Evolutionary conservation across 2,888 invertebrate species (phyloP).

Genomic region (Tryphoninae sp.): DNA sequence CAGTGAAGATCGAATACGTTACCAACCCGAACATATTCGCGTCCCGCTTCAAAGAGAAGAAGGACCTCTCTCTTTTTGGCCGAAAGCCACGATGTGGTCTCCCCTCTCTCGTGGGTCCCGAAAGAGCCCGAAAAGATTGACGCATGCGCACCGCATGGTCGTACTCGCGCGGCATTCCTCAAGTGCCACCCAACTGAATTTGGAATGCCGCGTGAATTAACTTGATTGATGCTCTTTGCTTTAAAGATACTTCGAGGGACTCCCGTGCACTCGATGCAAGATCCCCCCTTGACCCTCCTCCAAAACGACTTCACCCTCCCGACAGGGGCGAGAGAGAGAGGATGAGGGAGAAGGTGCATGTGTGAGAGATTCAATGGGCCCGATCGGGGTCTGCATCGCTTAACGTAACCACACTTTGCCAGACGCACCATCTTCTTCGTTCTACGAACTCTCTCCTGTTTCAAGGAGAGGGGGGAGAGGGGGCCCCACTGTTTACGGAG

Average conservation of each 20-base stretch:
- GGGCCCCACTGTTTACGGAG: slow-evolving; percentile 35
- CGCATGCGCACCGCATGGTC: slow-evolving; percentile 31
- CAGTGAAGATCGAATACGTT: background rate
- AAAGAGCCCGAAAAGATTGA: slow-evolving; percentile 32
- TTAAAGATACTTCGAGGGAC: slow-evolving; percentile 43
- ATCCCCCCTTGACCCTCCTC: background rate
- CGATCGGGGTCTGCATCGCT: slow-evolving; percentile 41
- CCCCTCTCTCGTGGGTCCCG: background rate
- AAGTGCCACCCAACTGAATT: slow-evolving; percentile 55
- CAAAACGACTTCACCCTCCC: background rate
- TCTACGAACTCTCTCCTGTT: slow-evolving; percentile 39
- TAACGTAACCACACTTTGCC: background rate
- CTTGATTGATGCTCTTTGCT: slow-evolving; percentile 60
- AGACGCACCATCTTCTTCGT: slow-evolving; percentile 6
- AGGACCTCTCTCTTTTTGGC: background rate
- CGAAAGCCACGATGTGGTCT: background rate
- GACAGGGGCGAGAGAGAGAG: background rate
- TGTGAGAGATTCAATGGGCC: slow-evolving; percentile 54
- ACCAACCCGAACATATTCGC: background rate
- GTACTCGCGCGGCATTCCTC: slow-evolving; percentile 53
- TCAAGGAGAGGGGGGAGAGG: background rate
- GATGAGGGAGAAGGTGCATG: slow-evolving; percentile 5
- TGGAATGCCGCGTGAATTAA: slow-evolving; percentile 63
- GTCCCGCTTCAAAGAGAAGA: slow-evolving; percentile 22
- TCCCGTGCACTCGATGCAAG: slow-evolving; percentile 31